A percentile compares a stretch with the other conserved stretches of the same genome.
phyloP scores from a whole-genome alignment of 92 coral and sea anemone species.

The Siderastrea siderea region DNA sequence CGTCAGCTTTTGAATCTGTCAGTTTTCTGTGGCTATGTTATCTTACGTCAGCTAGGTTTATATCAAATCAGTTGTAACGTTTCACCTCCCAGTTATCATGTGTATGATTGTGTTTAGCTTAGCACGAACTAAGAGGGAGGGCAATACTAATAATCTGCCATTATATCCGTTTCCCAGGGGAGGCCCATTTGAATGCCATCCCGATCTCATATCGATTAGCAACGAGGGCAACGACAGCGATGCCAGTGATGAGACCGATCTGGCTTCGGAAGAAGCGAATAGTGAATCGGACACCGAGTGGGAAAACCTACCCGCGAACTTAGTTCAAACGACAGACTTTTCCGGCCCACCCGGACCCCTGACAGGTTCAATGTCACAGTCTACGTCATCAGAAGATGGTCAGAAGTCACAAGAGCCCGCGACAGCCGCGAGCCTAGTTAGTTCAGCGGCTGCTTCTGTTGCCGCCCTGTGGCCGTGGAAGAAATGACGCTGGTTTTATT shows the following conservation, averaged over 20 bases:
- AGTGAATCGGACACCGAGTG: constrained; percentile 93
- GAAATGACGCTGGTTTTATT: constrained; percentile 42
- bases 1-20: too few species aligned
- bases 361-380: constrained; percentile 49
- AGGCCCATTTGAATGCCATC: constrained; percentile 86
- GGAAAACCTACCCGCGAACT: constrained; percentile 85
- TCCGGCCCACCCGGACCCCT: constrained; percentile 25
- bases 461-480: constrained; percentile 99
- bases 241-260: constrained; percentile 64
- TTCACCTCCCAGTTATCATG: too few species aligned
- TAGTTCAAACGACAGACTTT: constrained; percentile 68
- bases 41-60: too few species aligned
- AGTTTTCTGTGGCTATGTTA: too few species aligned
- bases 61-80: too few species aligned
- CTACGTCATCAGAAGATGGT: constrained; percentile 41
- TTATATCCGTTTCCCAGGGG: constrained; percentile 38
- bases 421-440: constrained; percentile 85
- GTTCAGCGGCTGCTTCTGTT: constrained; percentile 97
- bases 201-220: constrained; percentile 81
- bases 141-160: background rate
- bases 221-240: constrained; percentile 60
- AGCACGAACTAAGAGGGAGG: background rate
- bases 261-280: constrained; percentile 72
- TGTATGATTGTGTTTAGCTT: too few species aligned
- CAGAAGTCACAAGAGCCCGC: constrained; percentile 68